Evolutionary conservation across 2,797 vertebrate species (phyloP), one percentile per base, ranked within the genome.

Genomic region (Pelodytes ibericus): DNA sequence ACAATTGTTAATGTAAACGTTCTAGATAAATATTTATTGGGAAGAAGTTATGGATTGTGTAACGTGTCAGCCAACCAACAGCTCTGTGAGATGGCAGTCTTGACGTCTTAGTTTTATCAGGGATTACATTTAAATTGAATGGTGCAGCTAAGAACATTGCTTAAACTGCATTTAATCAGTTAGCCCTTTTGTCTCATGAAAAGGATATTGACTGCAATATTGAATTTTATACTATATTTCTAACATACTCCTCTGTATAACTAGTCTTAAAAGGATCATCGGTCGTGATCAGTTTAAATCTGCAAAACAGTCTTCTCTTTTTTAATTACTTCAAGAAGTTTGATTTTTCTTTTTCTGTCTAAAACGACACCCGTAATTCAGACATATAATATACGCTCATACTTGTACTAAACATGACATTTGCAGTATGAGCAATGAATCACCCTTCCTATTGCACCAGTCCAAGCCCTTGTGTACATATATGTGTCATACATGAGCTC

Each of bases 351-450:
- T 57, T 36, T 27, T 2, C 9, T 24, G 60, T 68, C 15, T 49
- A 15, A 61, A 25, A 39, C n/a, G 44, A 41, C 18, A 16, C n/a
- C n/a, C 39, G 22, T 56, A 41, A n/a, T 13, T 18, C n/a, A 24
- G 58, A 71, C 64, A 41, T 58, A 25, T 26, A 27, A 33, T 31
- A 25, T n/a, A 39, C 58, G 41, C 33, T 72, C 56, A 72, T 56
- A 70, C 74, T 62, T 67, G 63, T 18, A 59, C 62, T 29, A 24
- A 66, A 44, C 56, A 67, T 78, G 70, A 78, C 65, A 61, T 59
- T 60, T 67, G 25, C 3, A 78, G 41, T 65, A 66, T 24, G 30
- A 65, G 20, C 33, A 39, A 59, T 79, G 76, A 79, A 73, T 79
- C 63, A 79, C 71, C 58, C 51, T 78, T 66, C n/a, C 7, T 65